A percentile compares a stretch with the other conserved stretches of the same genome.
These are phyloP conservation scores for mouse (Mus musculus) DNA, from an alignment of 2,113 vertebrate species.

Conservation along the genomic window GRCm39 chr10:19122001-19122500, in stretches of 20 bases:
- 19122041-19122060: not conserved
- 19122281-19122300: not conserved
- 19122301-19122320: not conserved
- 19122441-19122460: accelerated
- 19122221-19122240: too few species aligned
- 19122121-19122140: not conserved
- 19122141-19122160: not conserved
- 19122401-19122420: not conserved
- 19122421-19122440: too few species aligned
- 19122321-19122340: not conserved
- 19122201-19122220: not conserved
- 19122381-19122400: not conserved
- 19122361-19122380: not conserved
- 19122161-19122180: not conserved
- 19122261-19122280: not conserved
- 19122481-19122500: not conserved
- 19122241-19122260: not conserved
- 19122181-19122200: not conserved
- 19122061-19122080: not conserved
- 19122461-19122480: not conserved
- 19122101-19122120: not conserved
- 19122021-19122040: not conserved
- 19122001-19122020: not conserved
- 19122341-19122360: not conserved
- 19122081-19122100: not conserved